Evolutionary conservation across 2,113 vertebrate genomes (phyloP).

Genomic region (Zosterops japonicus): DNA sequence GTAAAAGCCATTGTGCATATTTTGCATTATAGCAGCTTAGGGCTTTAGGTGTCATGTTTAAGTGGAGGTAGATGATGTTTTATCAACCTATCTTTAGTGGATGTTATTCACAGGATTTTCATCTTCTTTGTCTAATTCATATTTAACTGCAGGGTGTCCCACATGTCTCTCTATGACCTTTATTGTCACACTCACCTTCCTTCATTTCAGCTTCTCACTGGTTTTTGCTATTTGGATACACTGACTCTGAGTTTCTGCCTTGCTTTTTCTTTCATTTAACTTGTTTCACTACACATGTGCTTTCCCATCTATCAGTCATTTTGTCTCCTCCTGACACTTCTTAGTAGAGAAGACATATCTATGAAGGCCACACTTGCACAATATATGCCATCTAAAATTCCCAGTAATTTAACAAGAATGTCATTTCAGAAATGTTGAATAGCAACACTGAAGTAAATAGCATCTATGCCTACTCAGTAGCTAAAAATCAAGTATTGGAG

Average conservation of each 20-base stretch:
- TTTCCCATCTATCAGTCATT: neutral
- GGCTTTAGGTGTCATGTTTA: neutral
- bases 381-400: neutral
- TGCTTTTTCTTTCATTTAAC: neutral
- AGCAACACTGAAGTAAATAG: neutral
- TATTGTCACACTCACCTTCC: neutral
- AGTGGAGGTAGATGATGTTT: neutral
- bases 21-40: neutral
- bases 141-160: neutral
- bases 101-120: neutral
- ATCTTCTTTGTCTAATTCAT: neutral
- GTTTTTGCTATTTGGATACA: neutral
- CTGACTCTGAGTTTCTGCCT: neutral
- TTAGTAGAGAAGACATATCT: neutral
- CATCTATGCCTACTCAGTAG: neutral
- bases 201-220: neutral
- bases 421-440: neutral
- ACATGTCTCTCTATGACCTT: neutral
- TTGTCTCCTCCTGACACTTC: neutral
- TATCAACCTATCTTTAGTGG: neutral
- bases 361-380: neutral
- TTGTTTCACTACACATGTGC: neutral
- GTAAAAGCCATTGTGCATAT: neutral
- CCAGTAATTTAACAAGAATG: neutral
- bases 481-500: neutral